These are phyloP conservation scores for Echinops telfairi DNA, from an alignment of 2,113 vertebrate species.

Conservation along the genomic window DNA sequence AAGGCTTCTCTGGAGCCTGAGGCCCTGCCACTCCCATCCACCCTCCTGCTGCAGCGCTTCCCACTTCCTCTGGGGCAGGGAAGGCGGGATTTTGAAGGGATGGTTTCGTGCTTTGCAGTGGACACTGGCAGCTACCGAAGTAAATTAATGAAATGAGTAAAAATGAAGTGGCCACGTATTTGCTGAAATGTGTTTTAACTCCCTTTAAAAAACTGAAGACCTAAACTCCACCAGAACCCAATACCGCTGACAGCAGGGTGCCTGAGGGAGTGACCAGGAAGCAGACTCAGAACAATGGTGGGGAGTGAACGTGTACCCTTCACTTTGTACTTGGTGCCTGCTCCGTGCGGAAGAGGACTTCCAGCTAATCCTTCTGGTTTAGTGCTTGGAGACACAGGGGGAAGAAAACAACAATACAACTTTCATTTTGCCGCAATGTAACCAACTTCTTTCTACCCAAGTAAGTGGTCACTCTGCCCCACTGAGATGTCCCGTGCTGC, in stretches of 20 bases:
- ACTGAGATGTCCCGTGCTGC: neutral
- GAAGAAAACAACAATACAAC: neutral
- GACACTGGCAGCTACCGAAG: neutral
- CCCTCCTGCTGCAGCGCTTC: neutral
- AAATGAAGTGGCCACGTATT: neutral
- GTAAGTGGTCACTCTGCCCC: neutral
- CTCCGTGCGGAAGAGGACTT: conserved; percentile 15
- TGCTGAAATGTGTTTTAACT: neutral
- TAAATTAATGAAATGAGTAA: conserved; percentile 1
- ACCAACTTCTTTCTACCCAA: neutral
- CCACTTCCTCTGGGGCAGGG: neutral
- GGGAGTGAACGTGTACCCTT: neutral
- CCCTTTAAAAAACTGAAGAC: conserved; percentile 4
- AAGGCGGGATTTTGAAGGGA: neutral
- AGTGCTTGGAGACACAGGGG: conserved; percentile 15
- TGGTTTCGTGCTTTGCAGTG: neutral
- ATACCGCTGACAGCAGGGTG: neutral
- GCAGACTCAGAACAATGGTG: neutral
- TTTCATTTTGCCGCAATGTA: neutral
- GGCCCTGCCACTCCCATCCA: neutral
- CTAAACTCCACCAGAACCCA: neutral
- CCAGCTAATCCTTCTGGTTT: conserved; percentile 23
- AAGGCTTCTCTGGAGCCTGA: neutral
- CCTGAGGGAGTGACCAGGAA: neutral
- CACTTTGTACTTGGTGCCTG: neutral